Percentiles rank a stretch among this genome's conserved stretches.
phyloP scores from a whole-genome alignment of 2,113 vertebrate genomes.

The Candoia aspera region DNA sequence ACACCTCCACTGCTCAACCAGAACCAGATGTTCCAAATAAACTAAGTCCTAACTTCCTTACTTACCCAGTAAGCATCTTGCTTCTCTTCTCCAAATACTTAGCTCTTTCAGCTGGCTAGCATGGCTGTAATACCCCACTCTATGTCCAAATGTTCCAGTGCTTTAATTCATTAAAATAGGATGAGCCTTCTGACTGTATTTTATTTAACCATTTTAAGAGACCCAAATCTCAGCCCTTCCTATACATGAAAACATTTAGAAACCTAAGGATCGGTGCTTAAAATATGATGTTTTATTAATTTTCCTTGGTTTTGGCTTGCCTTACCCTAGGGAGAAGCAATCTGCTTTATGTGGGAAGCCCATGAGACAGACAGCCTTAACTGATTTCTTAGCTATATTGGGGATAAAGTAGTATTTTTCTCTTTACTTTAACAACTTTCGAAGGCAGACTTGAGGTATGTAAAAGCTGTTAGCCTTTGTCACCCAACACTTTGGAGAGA shows the following conservation, averaged over 20 bases:
- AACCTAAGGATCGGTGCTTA: background rate
- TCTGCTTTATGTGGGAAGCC: background rate
- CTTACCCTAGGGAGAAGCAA: background rate
- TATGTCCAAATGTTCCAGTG: background rate
- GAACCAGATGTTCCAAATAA: constrained; percentile 16
- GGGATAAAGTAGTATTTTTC: background rate
- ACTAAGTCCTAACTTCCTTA: constrained; percentile 23
- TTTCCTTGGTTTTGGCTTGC: background rate
- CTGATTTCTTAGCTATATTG: background rate
- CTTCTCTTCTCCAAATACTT: constrained; percentile 1
- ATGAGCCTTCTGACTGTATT: background rate
- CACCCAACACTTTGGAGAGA: background rate
- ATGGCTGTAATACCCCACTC: background rate
- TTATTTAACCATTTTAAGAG: background rate
- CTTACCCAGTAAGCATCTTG: background rate
- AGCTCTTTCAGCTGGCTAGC: background rate
- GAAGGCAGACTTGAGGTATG: background rate
- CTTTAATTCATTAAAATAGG: background rate
- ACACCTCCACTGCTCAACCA: background rate
- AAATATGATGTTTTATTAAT: background rate
- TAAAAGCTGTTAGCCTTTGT: background rate
- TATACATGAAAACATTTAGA: background rate
- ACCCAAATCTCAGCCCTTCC: background rate
- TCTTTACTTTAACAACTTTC: background rate
- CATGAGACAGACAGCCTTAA: background rate